Base-by-base conservation (phyloP, 2,113 vertebrate genomes). In the Osmerus mordax region DNA sequence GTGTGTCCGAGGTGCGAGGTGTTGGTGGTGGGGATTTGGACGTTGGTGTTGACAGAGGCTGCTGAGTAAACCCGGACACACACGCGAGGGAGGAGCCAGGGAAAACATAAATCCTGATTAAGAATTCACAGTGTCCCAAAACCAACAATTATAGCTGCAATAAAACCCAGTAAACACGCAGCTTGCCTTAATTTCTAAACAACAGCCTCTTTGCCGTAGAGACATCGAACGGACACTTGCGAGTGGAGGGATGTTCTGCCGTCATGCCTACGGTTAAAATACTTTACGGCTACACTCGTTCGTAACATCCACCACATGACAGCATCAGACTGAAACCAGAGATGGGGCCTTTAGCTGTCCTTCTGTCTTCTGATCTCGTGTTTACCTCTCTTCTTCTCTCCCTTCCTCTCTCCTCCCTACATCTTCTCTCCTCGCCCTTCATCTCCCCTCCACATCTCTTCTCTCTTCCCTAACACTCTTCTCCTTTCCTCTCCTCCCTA, bases 71-170 rank as follows among this genome's bases (percentile, higher is more conserved):
- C 71, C 75, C 69, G 74, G 83, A 82, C 81, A 82, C 79, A 77
- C 68, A 74, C 68, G 60, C 72, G 28, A 61, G 56, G 76, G 63
- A 78, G 62, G 25, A 69, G 78, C 70, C 67, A 58, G 72, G 67
- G 72, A 82, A 81, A 75, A 76, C 58, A 51, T 74, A 85, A 87
- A 83, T 81, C 86, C 81, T 67, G 65, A 84, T 85, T 84, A 84
- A 77, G 80, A 82, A 84, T 87, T 81, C 81, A 77, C 76, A 19
- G 80, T 81, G 81, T 78, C 69, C 71, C 65, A 87, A 87, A 87
- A 87, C 70, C 80, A 83, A 83, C 85, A 87, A 81, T 84, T 80
- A 84, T 77, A 80, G 75, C 78, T 77, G 60, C 64, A 87, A 83
- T 76, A 78, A 81, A 73, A 69, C 68, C 21, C 28, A 81, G 76